Base-by-base conservation (phyloP, 2,113 vertebrate species). In the Haemorhous mexicanus region DNA sequence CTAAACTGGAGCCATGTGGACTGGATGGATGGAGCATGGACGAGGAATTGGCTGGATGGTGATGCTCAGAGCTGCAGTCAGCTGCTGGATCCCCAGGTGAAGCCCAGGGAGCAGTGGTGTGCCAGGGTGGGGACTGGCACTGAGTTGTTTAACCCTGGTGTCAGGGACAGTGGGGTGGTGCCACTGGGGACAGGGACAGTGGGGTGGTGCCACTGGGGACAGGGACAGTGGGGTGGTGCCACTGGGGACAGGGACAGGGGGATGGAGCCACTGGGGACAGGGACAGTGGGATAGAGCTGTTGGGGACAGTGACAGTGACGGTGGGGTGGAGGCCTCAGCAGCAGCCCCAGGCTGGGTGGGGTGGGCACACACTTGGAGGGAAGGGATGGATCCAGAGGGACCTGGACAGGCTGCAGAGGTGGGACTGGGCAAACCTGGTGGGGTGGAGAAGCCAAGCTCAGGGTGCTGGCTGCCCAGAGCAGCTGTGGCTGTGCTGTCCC, bases 1-100 rank as follows among this genome's bases (percentile, higher is more conserved):
- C 27, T 69, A 0, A 24, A 2, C 33, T 69, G 73, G 46, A 28
- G 22, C 0, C 1, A 2, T 37, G 22, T 44, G 63, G 17, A 2
- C 17, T 22, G 47, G 22, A 2, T 37, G 72, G 53, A 12, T 37
- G 53, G 16, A 12, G 7, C 30, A 4, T 16, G 43, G 70, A 2
- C 26, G 44, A 17, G 53, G 44, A 61, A 4, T 6, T 21, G 37
- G 9, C 33, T 68, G 62, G 32, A 28, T 52, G 73, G 53, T 24
- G 20, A 10, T 6, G 18, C 63, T 52, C 23, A 53, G 52, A 75
- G 61, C 17, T 58, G 35, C 8, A 2, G 1, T 16, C n/a, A 56
- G 43, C 59, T 75, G 30, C 52, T 59, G 6, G 10, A 11, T 26
- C 2, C 32, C 52, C 6, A 0, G 8, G 20, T 6, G 44, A 30